These are phyloP conservation scores for Leptopilina clavipes DNA, from an alignment of 1,140 invertebrate genomes.

Conservation along the genomic window DNA sequence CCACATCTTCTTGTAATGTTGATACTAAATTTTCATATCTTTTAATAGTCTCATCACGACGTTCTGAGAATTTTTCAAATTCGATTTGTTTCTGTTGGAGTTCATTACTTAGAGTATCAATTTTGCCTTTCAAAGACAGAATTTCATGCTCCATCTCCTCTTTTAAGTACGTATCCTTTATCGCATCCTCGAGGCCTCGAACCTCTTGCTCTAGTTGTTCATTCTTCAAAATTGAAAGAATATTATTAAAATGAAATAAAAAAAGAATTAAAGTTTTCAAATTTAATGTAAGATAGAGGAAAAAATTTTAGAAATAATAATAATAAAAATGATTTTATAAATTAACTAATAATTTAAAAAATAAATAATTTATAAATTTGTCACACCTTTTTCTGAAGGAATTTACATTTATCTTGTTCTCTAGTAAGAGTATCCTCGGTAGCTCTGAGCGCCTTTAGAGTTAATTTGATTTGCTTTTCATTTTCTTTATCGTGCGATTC, in stretches of 20 bases:
- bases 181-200: background rate
- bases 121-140: slow-evolving; percentile 48
- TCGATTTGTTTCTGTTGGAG: slow-evolving; percentile 57
- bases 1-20: slow-evolving; percentile 55
- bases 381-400: background rate
- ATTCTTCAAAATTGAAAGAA: background rate
- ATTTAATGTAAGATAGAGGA: no score
- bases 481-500: slow-evolving; percentile 45
- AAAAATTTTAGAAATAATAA: background rate
- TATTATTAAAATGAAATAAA: no score
- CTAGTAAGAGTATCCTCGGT: slow-evolving; percentile 39
- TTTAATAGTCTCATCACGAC: slow-evolving; percentile 57
- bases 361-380: background rate
- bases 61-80: slow-evolving; percentile 62
- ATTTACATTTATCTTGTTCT: background rate
- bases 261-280: no score
- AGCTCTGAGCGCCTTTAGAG: slow-evolving; percentile 51
- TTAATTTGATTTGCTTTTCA: slow-evolving; percentile 58
- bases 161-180: slow-evolving; percentile 46
- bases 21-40: slow-evolving; percentile 66
- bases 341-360: background rate
- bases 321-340: background rate
- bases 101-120: slow-evolving; percentile 44
- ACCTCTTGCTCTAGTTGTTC: background rate
- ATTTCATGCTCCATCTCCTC: slow-evolving; percentile 58